Base-by-base conservation (phyloP, 2,113 vertebrate species). In the Carettochelys insculpta region DNA sequence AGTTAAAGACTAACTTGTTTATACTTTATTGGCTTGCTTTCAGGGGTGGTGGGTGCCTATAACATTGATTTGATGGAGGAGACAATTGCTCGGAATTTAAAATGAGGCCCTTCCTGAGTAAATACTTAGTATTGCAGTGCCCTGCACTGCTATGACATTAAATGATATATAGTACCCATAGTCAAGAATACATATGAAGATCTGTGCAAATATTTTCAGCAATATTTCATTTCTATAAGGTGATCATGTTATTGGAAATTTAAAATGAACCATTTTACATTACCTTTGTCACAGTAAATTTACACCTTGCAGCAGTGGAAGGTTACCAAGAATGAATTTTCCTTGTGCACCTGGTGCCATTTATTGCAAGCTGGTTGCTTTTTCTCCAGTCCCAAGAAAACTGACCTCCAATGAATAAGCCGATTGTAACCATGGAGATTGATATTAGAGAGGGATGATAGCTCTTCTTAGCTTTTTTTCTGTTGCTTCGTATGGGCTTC, bases 21-120 rank as follows among this genome's bases (percentile, higher is more conserved):
- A 29, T 95, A 93, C 52, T 56, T 8, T 83, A 34, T 73, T 81
- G 85, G 50, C 53, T 80, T 94, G 25, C 52, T 86, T 94, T 90
- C 58, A 91, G 47, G 27, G 93, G 34, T 87, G 86, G 94, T n/a
- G n/a, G n/a, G n/a, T n/a, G n/a, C n/a, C n/a, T n/a, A n/a, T n/a
- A n/a, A n/a, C n/a, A n/a, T n/a, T n/a, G 58, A 80, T 89, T 87
- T 91, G 61, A 85, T 85, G 73, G 45, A 77, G 95, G 8, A 56
- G 91, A 29, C 79, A 68, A 83, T 47, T 1, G 3, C 13, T 94
- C 3, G 16, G 80, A 13, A 56, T 65, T 51, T 85, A 83, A 92
- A 92, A 79, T 58, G 29, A 17, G n/a, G 11, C 8, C 5, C 56
- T 31, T 82, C 29, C 22, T 48, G 65, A n/a, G 34, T 88, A 90